Evolutionary conservation across 1,140 invertebrate species (phyloP), one percentile per base, ranked within the genome.

Genomic region (Phenacoccus solenopsis): DNA sequence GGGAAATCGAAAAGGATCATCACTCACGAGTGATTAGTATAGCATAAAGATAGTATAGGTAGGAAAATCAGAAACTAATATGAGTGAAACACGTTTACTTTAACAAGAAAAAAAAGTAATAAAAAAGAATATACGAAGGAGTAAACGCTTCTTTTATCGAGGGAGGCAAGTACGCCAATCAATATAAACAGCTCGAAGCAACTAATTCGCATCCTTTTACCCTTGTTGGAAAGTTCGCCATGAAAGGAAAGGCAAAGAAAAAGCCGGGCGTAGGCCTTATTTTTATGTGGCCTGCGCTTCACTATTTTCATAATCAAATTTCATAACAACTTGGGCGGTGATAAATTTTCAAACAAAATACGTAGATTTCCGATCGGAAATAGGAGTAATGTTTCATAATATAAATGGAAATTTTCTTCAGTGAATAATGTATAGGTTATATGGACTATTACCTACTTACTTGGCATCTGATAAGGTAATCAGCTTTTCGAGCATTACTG

Each of bases 171-270:
- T 49, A 49, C 38, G 38, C 38, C 38, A 49, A 49, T 49, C 38
- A 49, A 49, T 49, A 49, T 49, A 49, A 49, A 49, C 38, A 49
- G 38, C 38, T 49, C 38, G 38, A 49, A 49, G 38, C 38, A 49
- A 49, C 38, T 49, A 49, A 49, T 49, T 49, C 38, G 38, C 38
- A 49, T 49, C 38, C 38, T 49, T 49, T 49, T 49, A 49, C 38
- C 38, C 38, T 49, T 49, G 38, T 49, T 49, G 12, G 38, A 49
- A 49, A 49, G 5, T 49, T 49, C 38, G 5, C 38, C 38, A n/a
- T 49, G 38, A 49, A 49, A 49, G 38, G 38, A 49, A 49, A 49
- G 20, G 38, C 38, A 49, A 49, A 49, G 38, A 49, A 49, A 49
- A 49, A 49, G 38, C 38, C 38, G 38, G 38, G 38, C 38, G 38